Evolutionary conservation across 2,113 vertebrate species (phyloP).

Genomic region (Cyprinodon tularosa): DNA sequence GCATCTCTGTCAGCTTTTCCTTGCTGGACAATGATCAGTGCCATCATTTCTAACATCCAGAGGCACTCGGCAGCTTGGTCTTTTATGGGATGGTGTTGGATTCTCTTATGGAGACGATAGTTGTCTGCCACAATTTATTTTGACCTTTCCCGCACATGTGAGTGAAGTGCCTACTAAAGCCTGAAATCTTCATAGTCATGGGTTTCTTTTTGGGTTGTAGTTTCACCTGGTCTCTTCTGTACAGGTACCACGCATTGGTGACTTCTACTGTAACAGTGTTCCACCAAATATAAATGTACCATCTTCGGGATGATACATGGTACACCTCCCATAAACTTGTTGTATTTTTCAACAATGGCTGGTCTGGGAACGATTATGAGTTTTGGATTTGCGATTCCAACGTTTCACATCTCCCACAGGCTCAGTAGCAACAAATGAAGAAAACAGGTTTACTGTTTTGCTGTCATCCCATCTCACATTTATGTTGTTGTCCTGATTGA

Average conservation of each 20-base stretch:
- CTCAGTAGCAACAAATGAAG: too few relatives aligned
- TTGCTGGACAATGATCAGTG: neutral
- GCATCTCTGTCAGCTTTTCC: neutral
- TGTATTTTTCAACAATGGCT: neutral
- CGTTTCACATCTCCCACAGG: too few relatives aligned
- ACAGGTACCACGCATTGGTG: slow-evolving; percentile 15
- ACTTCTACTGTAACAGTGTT: neutral
- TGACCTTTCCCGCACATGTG: slow-evolving; percentile 8
- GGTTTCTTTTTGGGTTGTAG: neutral
- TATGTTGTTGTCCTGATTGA: neutral
- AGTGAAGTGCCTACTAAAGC: slow-evolving; percentile 17
- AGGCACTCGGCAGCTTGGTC: neutral
- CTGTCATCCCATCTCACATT: neutral
- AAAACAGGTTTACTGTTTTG: too few relatives aligned
- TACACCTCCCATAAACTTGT: slow-evolving; percentile 13
- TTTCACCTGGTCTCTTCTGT: slow-evolving; percentile 26
- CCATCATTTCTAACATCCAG: slow-evolving; percentile 1
- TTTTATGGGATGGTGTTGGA: slow-evolving; percentile 3
- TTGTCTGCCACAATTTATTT: neutral
- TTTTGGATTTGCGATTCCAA: too few relatives aligned
- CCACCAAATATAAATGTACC: slow-evolving; percentile 13
- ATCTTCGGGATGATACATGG: slow-evolving; percentile 10
- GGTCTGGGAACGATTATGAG: too few relatives aligned
- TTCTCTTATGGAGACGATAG: neutral
- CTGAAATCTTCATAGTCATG: slow-evolving; percentile 7